Percentiles rank a stretch among this genome's conserved stretches.
Evolutionary conservation across 1,140 invertebrate genomes (phyloP).

Genomic region (Cotesia typhae): DNA sequence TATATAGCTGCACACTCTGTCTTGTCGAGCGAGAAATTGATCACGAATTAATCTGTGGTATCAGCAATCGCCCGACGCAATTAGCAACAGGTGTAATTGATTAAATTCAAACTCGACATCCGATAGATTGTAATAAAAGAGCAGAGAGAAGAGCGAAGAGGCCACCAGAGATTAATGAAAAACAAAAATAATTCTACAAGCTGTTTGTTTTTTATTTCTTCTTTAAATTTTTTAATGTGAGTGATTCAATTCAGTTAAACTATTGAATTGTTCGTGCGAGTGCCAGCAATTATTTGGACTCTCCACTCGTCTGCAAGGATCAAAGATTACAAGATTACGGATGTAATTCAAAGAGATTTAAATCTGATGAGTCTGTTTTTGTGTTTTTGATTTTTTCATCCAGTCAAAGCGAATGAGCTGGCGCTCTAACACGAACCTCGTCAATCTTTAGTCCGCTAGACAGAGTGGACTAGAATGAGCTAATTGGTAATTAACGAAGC

Average conservation of each 20-base stretch:
- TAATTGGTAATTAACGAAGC: constrained; percentile 24
- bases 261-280: no score
- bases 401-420: not conserved
- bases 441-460: not conserved
- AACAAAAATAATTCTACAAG: no score
- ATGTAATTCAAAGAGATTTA: no score
- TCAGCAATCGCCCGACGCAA: constrained; percentile 26
- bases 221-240: no score
- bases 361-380: no score
- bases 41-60: constrained; percentile 25
- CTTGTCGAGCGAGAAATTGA: constrained; percentile 30
- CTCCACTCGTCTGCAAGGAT: no score
- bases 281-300: no score
- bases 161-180: no score
- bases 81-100: constrained; percentile 35
- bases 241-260: no score
- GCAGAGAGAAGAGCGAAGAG: not conserved
- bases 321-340: no score
- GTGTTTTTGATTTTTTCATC: no score
- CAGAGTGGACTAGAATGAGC: not conserved
- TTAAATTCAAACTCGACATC: constrained; percentile 7
- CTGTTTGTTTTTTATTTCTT: no score
- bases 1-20: constrained; percentile 12
- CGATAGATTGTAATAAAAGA: constrained; percentile 8
- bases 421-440: not conserved